Evolutionary conservation across 2,888 invertebrate species (phyloP), one percentile per base, ranked within the genome.

Genomic region (Andrena bucephala): DNA sequence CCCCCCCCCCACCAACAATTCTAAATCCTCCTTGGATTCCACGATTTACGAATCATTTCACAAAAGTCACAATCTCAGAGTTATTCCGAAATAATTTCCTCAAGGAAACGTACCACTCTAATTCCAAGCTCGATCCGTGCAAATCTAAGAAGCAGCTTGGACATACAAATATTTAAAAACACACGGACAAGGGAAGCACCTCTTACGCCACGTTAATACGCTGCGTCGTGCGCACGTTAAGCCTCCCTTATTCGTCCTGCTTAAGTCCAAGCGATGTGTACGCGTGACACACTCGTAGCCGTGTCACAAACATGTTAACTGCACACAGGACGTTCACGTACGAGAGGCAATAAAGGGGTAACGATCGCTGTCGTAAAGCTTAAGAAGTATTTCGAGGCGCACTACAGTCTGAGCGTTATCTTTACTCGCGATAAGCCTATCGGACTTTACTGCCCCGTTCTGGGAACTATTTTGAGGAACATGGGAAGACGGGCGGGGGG

Each of bases 341-440:
- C 6, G 10, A 0, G 16, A 0, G 60, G 24, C 59, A n/a, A 31
- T 75, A 75, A 75, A 65, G 50, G 8, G 31, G 31, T 31, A 24
- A 31, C 62, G 66, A n/a, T 74, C 36, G 16, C 10, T 20, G 6
- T 52, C 29, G 50, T 74, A 66, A 73, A 74, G 42, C 24, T 33
- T 3, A 29, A 48, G 29, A 10, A 31, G 31, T 52, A 66, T 67
- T 60, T 42, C 27, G 6, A 62, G 29, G 36, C 29, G 29, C 60
- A 69, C 33, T 48, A 66, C 20, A 2, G 10, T n/a, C 7, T 71
- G 57, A 77, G 42, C 36, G 50, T 52, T 66, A 42, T 33, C 76
- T 24, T 36, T 29, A 36, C 33, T 1, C 27, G 42, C 50, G 59
- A 73, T 57, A 59, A 77, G 74, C 77, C 29, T 59, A 36, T 66